Evolutionary conservation across 2,113 vertebrate genomes (phyloP).

Genomic region (Nothobranchius furzeri): DNA sequence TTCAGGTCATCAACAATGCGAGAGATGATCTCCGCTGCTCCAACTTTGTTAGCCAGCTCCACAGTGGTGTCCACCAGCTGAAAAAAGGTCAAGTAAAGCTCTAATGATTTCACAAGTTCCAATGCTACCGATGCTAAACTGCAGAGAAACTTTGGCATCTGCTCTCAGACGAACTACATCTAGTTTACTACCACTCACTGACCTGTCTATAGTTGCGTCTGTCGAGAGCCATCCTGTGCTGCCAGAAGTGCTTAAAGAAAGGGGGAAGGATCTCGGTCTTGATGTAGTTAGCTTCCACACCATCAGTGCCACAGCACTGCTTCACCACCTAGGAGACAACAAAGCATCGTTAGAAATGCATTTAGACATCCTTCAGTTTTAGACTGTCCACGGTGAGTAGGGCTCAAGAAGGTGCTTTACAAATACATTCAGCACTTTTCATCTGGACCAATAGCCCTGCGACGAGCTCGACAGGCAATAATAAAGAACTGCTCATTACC

Average conservation of each 20-base stretch:
- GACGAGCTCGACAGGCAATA: slow-evolving; percentile 55
- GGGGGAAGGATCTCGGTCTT: slow-evolving; percentile 98
- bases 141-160: background rate
- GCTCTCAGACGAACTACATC: too few species aligned
- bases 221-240: slow-evolving; percentile 98
- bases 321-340: slow-evolving; percentile 88
- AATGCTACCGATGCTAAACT: background rate
- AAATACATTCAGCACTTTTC: too few species aligned
- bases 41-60: slow-evolving; percentile 98
- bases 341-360: background rate
- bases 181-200: slow-evolving; percentile 3
- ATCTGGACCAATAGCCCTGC: slow-evolving; percentile 41
- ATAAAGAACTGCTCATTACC: slow-evolving; percentile 73
- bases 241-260: slow-evolving; percentile 99
- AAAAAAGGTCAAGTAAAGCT: slow-evolving; percentile 3
- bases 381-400: too few species aligned
- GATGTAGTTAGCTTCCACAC: slow-evolving; percentile 99
- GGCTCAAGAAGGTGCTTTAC: too few species aligned
- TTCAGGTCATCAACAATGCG: slow-evolving; percentile 98
- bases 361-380: background rate
- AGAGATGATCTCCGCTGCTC: slow-evolving; percentile 97
- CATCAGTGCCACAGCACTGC: slow-evolving; percentile 97
- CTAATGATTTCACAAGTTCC: background rate
- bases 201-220: slow-evolving; percentile 99
- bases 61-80: slow-evolving; percentile 98